These are phyloP conservation scores for Tiliacea aurago DNA, from an alignment of 2,888 invertebrate genomes.

Conservation along the genomic window DNA sequence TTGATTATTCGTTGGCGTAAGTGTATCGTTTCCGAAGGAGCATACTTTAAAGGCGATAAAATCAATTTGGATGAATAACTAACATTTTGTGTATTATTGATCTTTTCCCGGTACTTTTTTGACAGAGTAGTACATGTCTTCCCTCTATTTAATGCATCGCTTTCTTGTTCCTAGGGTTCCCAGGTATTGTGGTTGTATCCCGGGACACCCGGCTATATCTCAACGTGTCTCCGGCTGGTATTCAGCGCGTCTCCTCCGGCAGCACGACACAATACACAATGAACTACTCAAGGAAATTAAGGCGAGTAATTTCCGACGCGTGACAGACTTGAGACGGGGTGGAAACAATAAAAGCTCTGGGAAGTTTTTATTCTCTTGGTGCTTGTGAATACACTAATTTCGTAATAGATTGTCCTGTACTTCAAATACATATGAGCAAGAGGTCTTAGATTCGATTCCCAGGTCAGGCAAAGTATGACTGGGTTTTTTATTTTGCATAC, in stretches of 20 bases:
- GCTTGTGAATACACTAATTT: neutral
- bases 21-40: too few relatives aligned
- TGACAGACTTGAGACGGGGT: neutral
- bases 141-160: too few relatives aligned
- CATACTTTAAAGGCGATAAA: too few relatives aligned
- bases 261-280: constrained; percentile 34
- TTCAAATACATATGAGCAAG: neutral
- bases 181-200: neutral
- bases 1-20: too few relatives aligned
- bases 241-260: constrained; percentile 5
- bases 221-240: constrained; percentile 4
- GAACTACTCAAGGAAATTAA: constrained; percentile 51
- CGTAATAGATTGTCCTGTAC: neutral
- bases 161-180: too few relatives aligned
- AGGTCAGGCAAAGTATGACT: too few relatives aligned
- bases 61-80: too few relatives aligned
- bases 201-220: neutral
- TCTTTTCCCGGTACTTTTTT: too few relatives aligned
- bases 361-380: neutral
- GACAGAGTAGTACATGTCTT: too few relatives aligned
- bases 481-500: too few relatives aligned
- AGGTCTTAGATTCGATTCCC: too few relatives aligned
- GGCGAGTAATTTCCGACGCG: constrained; percentile 25
- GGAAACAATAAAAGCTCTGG: neutral
- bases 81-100: too few relatives aligned